These are phyloP conservation scores for Nasonia giraulti DNA, from an alignment of 1,140 invertebrate species.

Conservation along the genomic window DNA sequence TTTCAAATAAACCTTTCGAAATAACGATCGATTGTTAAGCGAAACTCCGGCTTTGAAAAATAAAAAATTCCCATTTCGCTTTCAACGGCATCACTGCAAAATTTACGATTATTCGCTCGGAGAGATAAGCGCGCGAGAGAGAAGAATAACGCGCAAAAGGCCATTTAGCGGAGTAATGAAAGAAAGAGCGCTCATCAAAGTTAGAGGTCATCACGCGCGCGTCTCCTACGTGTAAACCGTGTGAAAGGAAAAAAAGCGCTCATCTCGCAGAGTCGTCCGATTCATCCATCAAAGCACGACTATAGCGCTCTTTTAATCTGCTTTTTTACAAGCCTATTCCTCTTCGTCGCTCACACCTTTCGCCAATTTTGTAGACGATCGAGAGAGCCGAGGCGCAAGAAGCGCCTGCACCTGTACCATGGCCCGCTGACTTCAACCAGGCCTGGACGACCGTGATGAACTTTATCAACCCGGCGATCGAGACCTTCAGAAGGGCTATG, in stretches of 20 bases:
- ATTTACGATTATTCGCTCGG: constrained; percentile 7
- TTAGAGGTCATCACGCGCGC: constrained; percentile 3
- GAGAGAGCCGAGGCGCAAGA: neutral
- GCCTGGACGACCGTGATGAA: too few species aligned
- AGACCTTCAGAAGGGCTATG: neutral
- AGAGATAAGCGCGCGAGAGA: neutral
- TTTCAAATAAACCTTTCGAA: neutral
- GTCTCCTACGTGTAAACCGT: neutral
- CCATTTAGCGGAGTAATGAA: constrained; percentile 19
- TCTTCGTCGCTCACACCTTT: neutral
- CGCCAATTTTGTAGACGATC: neutral
- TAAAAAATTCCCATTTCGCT: neutral
- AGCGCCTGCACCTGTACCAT: too few species aligned
- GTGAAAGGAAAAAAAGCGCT: neutral
- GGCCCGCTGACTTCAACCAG: too few species aligned
- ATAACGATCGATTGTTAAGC: neutral
- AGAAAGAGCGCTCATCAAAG: neutral
- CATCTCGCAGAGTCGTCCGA: neutral
- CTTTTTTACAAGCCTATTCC: neutral
- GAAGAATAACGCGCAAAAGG: neutral
- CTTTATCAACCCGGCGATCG: too few species aligned
- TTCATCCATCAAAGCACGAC: neutral
- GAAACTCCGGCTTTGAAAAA: neutral
- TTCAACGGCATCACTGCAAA: neutral
- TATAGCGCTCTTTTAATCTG: neutral